Evolutionary conservation across 2,113 vertebrate genomes (phyloP), one percentile per base, ranked within the genome.

Genomic region (Atlantisia rogersi): DNA sequence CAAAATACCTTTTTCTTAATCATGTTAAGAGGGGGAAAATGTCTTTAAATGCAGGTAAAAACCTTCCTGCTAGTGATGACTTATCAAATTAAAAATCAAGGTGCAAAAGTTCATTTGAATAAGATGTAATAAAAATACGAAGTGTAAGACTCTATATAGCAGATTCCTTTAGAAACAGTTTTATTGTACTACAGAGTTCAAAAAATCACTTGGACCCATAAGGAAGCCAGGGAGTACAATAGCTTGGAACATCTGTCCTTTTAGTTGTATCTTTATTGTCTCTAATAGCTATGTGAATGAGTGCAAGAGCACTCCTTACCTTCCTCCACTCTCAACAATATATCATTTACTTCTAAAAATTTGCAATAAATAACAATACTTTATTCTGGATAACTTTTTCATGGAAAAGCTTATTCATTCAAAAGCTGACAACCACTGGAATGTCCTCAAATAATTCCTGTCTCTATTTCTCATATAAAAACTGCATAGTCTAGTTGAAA

Each of bases 1-100:
- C 63, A 97, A 98, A 95, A 94, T 76, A 82, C 44, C 39, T 86
- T 91, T 93, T 81, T 83, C 53, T 90, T 93, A 91, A 97, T 95
- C 71, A 82, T 76, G 18, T 89, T 91, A 92, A 94, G 55, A 80
- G 48, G 39, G 29, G 11, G 21, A 40, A 92, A 90, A 96, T 60
- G 3, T 29, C 59, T 50, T 84, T 79, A 92, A 91, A 59, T 1
- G 53, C 67, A 93, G 15, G 5, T n/a, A 25, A 82, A 70, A 44
- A 53, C 64, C 56, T 89, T 96, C 24, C 26, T 76, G 31, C 9
- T 68, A 35, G 42, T 26, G 46, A 60, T n/a, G 22, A 55, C 24
- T 92, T 86, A 71, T 77, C 65, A 59, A 69, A 87, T 70, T 65
- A 94, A 63, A 86, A 78, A 31, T 77, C 22, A 74, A 74, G 25